Evolutionary conservation across 2,888 invertebrate genomes (phyloP), one percentile per base, ranked within the genome.

Genomic region (Operophtera brumata): DNA sequence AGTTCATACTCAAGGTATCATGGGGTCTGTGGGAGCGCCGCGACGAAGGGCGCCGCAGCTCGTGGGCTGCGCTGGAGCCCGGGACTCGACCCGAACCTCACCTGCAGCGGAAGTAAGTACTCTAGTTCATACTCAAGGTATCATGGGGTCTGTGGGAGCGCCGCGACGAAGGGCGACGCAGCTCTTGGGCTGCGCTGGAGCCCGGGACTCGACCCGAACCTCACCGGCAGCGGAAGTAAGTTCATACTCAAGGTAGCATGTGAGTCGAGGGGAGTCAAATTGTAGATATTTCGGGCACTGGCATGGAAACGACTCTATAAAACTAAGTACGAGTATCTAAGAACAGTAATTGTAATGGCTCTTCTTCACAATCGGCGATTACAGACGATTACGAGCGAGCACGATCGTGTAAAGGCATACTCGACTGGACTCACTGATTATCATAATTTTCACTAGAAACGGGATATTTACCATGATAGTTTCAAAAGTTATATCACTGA

Each of bases 121-220:
- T 12, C 2, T 11, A 20, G n/a, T 32, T 32, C 5, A 32, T n/a
- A n/a, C n/a, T n/a, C n/a, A n/a, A n/a, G 84, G 91, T 53, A 0
- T 82, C 83, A 57, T 90, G 91, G 86, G n/a, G n/a, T n/a, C 74
- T 91, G 13, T 91, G 91, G 78, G 85, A 90, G 55, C 84, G 92
- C 5, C 81, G 86, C 20, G 91, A 92, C 69, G 91, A 92, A 57
- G 90, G 92, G 57, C 90, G 95, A 2, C 91, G 96, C 66, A 93
- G 96, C 77, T 96, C 96, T 62, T 96, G 96, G 96, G 96, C 96
- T 5, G 96, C 96, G n/a, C 90, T 96, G 54, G 96, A 96, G 77
- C 90, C 90, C 2, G 80, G 75, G 1, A 66, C 84, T 0, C 66
- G 82, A 6, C 82, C 78, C 43, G 87, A 86, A 12, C 37, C 82